These are phyloP conservation scores for Spea multiplicata DNA, from an alignment of 2,113 vertebrate genomes.

Conservation along the genomic window DNA sequence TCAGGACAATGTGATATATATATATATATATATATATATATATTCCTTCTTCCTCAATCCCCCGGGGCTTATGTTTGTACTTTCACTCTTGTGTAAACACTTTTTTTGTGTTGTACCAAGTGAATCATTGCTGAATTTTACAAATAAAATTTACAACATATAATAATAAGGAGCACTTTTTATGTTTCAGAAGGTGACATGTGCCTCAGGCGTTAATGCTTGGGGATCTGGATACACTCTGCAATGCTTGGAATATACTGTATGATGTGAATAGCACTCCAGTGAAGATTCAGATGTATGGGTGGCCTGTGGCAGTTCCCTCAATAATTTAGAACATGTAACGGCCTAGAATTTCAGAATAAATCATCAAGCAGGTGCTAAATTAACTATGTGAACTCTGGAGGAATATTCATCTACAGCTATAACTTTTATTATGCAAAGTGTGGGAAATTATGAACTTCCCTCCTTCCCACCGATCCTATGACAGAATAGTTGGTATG, in stretches of 20 bases:
- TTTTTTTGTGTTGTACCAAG: background rate
- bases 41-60: too few species aligned
- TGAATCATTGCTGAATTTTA: background rate
- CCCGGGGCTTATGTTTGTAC: too few species aligned
- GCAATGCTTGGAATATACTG: background rate
- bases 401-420: too few species aligned
- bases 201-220: background rate
- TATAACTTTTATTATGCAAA: too few species aligned
- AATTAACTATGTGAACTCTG: too few species aligned
- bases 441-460: constrained; percentile 1
- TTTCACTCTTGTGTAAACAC: too few species aligned
- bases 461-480: background rate
- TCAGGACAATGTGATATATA: too few species aligned
- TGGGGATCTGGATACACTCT: background rate
- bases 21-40: too few species aligned
- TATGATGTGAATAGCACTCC: background rate
- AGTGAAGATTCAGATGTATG: background rate
- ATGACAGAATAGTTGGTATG: constrained; percentile 6
- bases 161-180: constrained; percentile 1
- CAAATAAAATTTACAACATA: background rate
- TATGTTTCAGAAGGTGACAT: background rate
- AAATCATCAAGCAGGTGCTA: too few species aligned
- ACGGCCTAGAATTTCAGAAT: too few species aligned
- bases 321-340: background rate
- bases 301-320: background rate